Evolutionary conservation across 1,140 invertebrate genomes (phyloP).

Genomic region (Lethrus apterus): DNA sequence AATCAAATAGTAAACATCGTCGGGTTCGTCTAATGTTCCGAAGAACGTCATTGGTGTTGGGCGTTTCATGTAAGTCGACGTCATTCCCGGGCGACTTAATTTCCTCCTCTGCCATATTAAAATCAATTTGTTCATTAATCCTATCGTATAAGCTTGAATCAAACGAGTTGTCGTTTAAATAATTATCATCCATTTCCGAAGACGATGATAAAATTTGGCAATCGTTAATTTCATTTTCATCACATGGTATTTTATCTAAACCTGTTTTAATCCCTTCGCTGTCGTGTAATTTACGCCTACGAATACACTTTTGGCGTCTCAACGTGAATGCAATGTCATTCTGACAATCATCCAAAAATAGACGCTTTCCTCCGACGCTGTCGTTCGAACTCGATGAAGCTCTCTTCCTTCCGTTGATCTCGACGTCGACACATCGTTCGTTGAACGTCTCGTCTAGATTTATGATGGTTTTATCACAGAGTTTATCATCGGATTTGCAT

Average conservation of each 20-base stretch:
- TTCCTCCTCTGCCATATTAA: neutral
- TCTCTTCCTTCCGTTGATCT: constrained; percentile 4
- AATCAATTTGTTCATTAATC: neutral
- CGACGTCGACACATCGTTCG: constrained; percentile 35
- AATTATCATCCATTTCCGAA: neutral
- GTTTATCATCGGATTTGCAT: constrained; percentile 2
- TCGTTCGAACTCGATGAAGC: constrained; percentile 18
- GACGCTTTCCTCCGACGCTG: no score
- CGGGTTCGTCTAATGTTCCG: no score
- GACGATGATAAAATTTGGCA: neutral
- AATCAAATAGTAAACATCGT: constrained; percentile 32
- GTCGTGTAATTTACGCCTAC: constrained; percentile 25
- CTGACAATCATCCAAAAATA: no score
- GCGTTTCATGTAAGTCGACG: no score
- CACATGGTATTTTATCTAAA: neutral
- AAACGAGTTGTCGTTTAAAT: constrained; percentile 22
- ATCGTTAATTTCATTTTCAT: neutral
- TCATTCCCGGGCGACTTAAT: neutral
- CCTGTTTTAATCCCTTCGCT: constrained; percentile 15
- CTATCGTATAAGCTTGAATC: constrained; percentile 12
- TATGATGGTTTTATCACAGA: constrained; percentile 35
- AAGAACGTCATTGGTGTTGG: no score
- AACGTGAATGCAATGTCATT: constrained; percentile 24
- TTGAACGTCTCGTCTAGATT: constrained; percentile 36
- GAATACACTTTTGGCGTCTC: constrained; percentile 36